A percentile compares a stretch with the other conserved stretches of the same genome.
Conservation (phyloP, 2,888 invertebrate genomes). For the Chydorus sphaericus region DNA sequence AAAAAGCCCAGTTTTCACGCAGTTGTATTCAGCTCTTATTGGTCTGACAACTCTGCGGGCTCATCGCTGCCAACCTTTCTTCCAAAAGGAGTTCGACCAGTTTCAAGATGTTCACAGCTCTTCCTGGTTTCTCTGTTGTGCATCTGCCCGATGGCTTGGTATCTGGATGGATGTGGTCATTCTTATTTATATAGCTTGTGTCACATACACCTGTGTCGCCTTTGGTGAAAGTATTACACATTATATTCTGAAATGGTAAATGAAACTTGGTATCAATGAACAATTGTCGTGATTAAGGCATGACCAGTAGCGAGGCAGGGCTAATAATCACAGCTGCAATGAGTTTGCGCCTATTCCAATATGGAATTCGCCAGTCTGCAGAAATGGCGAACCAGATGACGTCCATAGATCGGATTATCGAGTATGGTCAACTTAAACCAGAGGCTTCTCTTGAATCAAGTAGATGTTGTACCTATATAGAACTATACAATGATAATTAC, state of each 20-base stretch:
- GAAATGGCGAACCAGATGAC: conserved; percentile 79
- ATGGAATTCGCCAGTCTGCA: conserved; percentile 85
- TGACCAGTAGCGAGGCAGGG: conserved; percentile 24
- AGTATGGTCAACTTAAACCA: conserved; percentile 55
- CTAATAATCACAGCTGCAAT: conserved; percentile 25
- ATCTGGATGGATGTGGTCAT: conserved; percentile 84
- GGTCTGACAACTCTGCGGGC: conserved; percentile 55
- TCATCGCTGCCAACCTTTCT: conserved; percentile 28
- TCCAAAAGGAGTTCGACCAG: conserved; percentile 28
- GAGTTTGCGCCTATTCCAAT: conserved; percentile 40
- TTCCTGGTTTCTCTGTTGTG: conserved; percentile 79
- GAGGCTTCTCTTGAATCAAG: conserved; percentile 44
- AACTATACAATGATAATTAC: no score
- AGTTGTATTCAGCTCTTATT: conserved; percentile 65
- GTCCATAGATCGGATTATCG: conserved; percentile 28
- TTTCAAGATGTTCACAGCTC: conserved; percentile 49
- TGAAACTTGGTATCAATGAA: background rate
- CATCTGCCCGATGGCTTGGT: conserved; percentile 82
- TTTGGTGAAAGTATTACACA: conserved; percentile 34
- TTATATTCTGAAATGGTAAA: background rate
- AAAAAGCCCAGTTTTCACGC: conserved; percentile 39
- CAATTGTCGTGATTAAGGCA: conserved; percentile 9
- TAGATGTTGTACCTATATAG: no score
- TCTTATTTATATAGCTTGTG: conserved; percentile 65
- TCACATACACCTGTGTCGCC: conserved; percentile 70